phyloP scores from a whole-genome alignment of 2,888 invertebrate species.

The Plebejus melissa region DNA sequence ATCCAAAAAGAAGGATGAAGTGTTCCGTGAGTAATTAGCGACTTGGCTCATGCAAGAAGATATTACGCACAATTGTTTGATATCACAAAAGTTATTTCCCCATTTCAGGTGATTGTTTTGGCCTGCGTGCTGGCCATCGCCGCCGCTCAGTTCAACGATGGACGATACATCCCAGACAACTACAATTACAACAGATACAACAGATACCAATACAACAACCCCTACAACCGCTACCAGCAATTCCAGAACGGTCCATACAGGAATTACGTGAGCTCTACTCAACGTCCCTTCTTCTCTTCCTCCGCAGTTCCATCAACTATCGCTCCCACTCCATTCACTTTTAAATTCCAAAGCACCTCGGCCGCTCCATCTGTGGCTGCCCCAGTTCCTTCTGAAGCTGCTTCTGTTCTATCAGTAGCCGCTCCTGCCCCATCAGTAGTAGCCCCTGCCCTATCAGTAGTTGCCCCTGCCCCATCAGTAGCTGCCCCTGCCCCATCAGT shows the following conservation, averaged over 20 bases:
- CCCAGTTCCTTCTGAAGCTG: slow-evolving; percentile 32
- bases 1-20: slow-evolving; percentile 58
- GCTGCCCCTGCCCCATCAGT: neutral
- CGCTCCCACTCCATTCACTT: slow-evolving; percentile 15
- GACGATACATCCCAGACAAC: slow-evolving; percentile 35
- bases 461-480: neutral
- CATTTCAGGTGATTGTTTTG: slow-evolving; percentile 44
- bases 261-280: slow-evolving; percentile 31
- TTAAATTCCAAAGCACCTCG: neutral
- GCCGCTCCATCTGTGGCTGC: slow-evolving; percentile 7
- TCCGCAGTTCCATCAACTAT: slow-evolving; percentile 9
- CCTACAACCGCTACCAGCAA: slow-evolving; percentile 32
- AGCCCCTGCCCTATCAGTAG: neutral
- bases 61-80: neutral
- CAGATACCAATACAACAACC: slow-evolving; percentile 26
- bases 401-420: neutral
- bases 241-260: slow-evolving; percentile 35
- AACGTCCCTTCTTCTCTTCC: slow-evolving; percentile 10
- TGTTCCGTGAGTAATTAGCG: slow-evolving; percentile 57
- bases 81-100: slow-evolving; percentile 9
- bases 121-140: slow-evolving; percentile 55
- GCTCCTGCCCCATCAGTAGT: neutral
- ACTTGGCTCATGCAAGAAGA: neutral
- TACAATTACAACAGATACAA: slow-evolving; percentile 36
- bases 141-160: slow-evolving; percentile 48